phyloP scores from a whole-genome alignment of 2,797 vertebrate species.

The Dipus sagitta region DNA sequence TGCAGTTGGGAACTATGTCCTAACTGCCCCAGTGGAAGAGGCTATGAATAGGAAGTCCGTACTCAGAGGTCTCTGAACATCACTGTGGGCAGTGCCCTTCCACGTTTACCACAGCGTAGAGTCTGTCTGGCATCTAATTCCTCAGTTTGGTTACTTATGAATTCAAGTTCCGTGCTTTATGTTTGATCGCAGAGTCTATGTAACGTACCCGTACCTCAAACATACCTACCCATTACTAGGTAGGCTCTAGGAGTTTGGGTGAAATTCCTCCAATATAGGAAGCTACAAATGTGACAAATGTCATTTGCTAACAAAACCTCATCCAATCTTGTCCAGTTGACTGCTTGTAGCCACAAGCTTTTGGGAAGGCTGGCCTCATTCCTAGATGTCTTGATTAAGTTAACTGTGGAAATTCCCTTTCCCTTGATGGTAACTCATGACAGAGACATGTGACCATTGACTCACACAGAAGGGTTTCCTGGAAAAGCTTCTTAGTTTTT shows the following conservation, averaged over 20 bases:
- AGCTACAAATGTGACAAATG: not conserved
- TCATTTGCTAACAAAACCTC: not conserved
- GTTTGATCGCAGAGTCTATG: not conserved
- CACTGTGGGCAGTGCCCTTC: not conserved
- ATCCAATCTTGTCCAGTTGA: not conserved
- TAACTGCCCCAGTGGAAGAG: not conserved
- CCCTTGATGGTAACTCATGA: not conserved
- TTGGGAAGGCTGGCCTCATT: not conserved
- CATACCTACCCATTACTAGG: not conserved
- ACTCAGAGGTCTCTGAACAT: not conserved
- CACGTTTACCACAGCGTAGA: not conserved
- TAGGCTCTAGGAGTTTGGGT: not conserved
- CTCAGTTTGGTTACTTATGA: not conserved
- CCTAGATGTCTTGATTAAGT: not conserved
- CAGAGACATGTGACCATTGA: conserved; percentile 43
- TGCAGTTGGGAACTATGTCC: not conserved
- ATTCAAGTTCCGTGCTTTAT: not conserved
- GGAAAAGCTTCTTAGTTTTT: conserved; percentile 56
- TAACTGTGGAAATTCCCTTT: conserved; percentile 55
- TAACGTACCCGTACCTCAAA: not conserved
- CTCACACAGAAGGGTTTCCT: conserved; percentile 45
- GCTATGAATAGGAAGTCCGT: fast-evolving
- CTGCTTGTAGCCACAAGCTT: conserved; percentile 9
- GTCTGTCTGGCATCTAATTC: not conserved
- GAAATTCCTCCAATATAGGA: not conserved